Conservation (phyloP, 1,140 invertebrate genomes). For the Drosophila pectinifera region DNA sequence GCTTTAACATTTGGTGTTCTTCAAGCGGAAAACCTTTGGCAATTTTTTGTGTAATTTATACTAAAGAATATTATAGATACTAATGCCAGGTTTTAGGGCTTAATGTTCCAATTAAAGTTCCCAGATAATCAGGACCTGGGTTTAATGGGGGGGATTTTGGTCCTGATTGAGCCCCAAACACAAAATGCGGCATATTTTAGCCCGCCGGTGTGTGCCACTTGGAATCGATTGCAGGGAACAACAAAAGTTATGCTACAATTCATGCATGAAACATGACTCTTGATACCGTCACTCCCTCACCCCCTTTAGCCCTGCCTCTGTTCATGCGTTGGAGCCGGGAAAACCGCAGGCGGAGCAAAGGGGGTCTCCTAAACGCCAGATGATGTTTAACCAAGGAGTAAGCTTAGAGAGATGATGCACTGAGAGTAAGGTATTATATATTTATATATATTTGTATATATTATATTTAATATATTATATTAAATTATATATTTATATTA, state of each 20-base stretch:
- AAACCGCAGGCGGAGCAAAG: slow-evolving; percentile 8
- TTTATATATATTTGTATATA: too few relatives aligned
- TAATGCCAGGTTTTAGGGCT: slow-evolving; percentile 6
- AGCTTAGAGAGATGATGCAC: slow-evolving; percentile 7
- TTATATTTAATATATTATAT: not conserved
- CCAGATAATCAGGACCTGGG: slow-evolving; percentile 14
- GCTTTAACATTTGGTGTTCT: not conserved
- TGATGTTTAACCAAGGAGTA: slow-evolving; percentile 4
- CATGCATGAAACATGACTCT: slow-evolving; percentile 73
- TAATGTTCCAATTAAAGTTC: slow-evolving; percentile 41
- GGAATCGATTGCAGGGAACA: slow-evolving; percentile 75
- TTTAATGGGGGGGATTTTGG: not conserved
- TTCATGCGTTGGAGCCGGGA: not conserved
- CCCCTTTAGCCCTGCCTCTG: not conserved
- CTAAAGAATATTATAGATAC: not conserved
- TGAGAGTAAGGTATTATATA: not conserved
- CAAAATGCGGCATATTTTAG: slow-evolving; percentile 63
- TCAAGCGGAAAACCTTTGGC: not conserved
- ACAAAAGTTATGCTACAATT: slow-evolving; percentile 77
- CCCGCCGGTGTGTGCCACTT: slow-evolving; percentile 56
- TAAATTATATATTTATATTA: not conserved
- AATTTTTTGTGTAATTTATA: not conserved
- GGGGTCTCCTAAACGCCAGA: slow-evolving; percentile 6
- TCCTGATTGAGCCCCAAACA: slow-evolving; percentile 59
- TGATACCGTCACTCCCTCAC: slow-evolving; percentile 1